Evolutionary conservation across 2,113 vertebrate species (phyloP).

Genomic region (Callospermophilus lateralis): DNA sequence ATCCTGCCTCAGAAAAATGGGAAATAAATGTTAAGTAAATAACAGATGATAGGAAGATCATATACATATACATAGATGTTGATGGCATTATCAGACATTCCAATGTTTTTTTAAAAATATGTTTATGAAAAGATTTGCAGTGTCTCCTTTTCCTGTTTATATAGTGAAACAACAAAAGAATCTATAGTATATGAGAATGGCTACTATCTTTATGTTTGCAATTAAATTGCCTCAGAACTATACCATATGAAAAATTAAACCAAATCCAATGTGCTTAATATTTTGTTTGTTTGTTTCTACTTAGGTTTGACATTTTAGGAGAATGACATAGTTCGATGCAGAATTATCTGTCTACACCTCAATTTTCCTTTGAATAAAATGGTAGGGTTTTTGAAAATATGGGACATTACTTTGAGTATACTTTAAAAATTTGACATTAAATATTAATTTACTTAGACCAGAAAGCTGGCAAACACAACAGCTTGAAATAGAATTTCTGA

Average conservation of each 20-base stretch:
- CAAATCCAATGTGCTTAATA: background rate
- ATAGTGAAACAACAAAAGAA: background rate
- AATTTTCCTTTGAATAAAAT: background rate
- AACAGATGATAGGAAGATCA: background rate
- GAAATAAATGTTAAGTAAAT: background rate
- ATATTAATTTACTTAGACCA: background rate
- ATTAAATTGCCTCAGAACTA: background rate
- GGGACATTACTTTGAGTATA: background rate
- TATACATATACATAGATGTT: background rate
- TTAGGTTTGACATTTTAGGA: slow-evolving; percentile 1
- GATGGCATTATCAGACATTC: background rate
- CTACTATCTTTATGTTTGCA: background rate
- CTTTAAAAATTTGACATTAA: slow-evolving; percentile 37
- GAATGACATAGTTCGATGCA: background rate
- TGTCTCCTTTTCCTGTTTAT: background rate
- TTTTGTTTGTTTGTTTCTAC: background rate
- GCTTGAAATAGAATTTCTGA: background rate
- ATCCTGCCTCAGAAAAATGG: background rate
- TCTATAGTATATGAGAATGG: background rate
- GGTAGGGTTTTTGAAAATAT: background rate
- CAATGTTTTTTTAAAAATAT: background rate
- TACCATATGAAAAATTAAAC: background rate
- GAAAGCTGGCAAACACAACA: background rate
- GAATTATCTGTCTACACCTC: background rate
- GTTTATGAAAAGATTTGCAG: background rate